Evolutionary conservation across 1,140 invertebrate species (phyloP).

Genomic region (Drosophila funebris): DNA sequence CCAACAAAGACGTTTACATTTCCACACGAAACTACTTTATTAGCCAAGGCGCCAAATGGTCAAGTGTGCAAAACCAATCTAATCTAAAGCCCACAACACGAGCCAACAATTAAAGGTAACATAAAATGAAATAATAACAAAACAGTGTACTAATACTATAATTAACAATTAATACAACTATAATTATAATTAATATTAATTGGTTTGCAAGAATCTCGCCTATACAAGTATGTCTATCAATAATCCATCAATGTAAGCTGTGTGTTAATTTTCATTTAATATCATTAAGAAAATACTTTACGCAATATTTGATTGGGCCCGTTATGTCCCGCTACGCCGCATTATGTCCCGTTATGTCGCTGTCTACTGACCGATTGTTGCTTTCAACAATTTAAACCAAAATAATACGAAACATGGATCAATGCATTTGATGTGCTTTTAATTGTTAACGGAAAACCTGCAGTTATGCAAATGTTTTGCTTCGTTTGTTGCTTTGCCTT

Average conservation of each 20-base stretch:
- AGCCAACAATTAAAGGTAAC: neutral
- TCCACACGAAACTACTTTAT: conserved; percentile 5
- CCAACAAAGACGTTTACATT: conserved; percentile 3
- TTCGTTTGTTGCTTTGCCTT: conserved; percentile 42
- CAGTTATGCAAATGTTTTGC: conserved; percentile 24
- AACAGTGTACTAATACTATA: neutral
- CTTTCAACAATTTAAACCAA: neutral
- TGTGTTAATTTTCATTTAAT: neutral
- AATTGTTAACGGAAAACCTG: conserved; percentile 68
- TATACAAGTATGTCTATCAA: too few species aligned
- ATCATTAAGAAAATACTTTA: conserved; percentile 28
- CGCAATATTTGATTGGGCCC: conserved; percentile 64
- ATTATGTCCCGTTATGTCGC: conserved; percentile 11
- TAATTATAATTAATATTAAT: too few species aligned
- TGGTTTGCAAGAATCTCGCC: too few species aligned
- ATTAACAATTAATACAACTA: neutral
- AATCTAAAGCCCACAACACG: neutral
- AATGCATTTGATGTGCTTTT: conserved; percentile 56
- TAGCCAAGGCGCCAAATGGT: conserved; percentile 5
- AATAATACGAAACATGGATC: conserved; percentile 9
- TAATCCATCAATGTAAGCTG: neutral
- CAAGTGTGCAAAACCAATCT: conserved; percentile 16
- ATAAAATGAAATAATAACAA: neutral
- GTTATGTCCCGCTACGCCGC: too few species aligned
- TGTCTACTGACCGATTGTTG: neutral